phyloP scores from a whole-genome alignment of 1,140 invertebrate genomes.

The Pseudoatta argentina region DNA sequence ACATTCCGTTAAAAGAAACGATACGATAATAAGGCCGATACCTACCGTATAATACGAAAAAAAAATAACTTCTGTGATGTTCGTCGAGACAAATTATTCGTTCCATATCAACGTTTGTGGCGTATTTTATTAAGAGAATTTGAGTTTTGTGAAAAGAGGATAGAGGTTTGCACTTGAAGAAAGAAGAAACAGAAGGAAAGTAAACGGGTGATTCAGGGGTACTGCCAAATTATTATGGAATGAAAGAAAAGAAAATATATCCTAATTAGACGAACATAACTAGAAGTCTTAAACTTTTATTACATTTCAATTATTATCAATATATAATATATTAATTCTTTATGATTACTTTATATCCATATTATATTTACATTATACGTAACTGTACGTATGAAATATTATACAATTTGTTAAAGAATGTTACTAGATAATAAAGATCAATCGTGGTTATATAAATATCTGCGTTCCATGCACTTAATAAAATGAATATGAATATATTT shows the following conservation, averaged over 20 bases:
- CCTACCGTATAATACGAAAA: conserved; percentile 4
- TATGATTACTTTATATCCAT: conserved; percentile 64
- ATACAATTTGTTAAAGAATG: conserved; percentile 73
- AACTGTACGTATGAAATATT: conserved; percentile 64
- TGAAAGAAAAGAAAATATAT: conserved; percentile 26
- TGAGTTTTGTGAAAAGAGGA: neutral
- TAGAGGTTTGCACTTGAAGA: conserved; percentile 14
- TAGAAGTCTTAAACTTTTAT: conserved; percentile 61
- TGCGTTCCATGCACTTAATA: neutral
- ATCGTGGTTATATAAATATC: conserved; percentile 64
- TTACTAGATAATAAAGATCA: conserved; percentile 69
- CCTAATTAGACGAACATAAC: conserved; percentile 39
- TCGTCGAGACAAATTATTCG: conserved; percentile 40
- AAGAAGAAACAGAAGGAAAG: neutral
- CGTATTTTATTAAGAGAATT: conserved; percentile 19
- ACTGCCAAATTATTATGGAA: conserved; percentile 51
- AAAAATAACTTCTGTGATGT: conserved; percentile 45
- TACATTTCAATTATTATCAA: conserved; percentile 58
- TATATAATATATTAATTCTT: conserved; percentile 69
- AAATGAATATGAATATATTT: neutral
- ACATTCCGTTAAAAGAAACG: conserved; percentile 72
- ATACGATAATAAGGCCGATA: conserved; percentile 52
- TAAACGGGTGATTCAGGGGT: conserved; percentile 37
- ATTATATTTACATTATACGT: conserved; percentile 59
- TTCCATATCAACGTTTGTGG: conserved; percentile 33